Percentiles rank a stretch among this genome's conserved stretches.
These are phyloP conservation scores for Dolichoris vasculosae DNA, from an alignment of 1,140 invertebrate genomes.

Conservation along the genomic window DNA sequence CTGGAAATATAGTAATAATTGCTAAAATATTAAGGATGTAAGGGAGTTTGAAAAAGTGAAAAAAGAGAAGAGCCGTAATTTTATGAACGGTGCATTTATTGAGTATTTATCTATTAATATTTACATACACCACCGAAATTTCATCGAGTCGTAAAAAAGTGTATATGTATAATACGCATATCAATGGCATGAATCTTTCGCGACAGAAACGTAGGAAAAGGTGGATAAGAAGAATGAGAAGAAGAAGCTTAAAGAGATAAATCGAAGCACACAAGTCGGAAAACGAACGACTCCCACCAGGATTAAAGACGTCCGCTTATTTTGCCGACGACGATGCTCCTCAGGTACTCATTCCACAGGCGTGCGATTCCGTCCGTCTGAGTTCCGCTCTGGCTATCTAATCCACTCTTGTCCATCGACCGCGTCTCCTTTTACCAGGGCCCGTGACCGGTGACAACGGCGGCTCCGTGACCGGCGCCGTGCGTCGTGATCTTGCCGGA, in stretches of 20 bases:
- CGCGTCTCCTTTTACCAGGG: background rate
- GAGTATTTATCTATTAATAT: constrained; percentile 49
- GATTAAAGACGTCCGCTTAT: background rate
- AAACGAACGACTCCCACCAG: background rate
- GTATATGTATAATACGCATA: constrained; percentile 22
- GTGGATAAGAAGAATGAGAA: background rate
- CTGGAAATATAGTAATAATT: too few relatives aligned
- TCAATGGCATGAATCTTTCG: constrained; percentile 50
- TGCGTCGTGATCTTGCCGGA: constrained; percentile 72
- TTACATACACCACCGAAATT: constrained; percentile 50
- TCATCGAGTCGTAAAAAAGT: constrained; percentile 41
- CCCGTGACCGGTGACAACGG: constrained; percentile 66
- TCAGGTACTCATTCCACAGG: constrained; percentile 44
- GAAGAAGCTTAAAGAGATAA: background rate
- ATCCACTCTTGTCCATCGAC: background rate
- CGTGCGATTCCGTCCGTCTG: constrained; percentile 19
- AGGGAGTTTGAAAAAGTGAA: background rate
- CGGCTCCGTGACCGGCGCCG: constrained; percentile 68
- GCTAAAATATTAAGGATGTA: background rate
- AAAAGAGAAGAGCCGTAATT: background rate
- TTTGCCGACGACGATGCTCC: background rate
- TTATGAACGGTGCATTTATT: constrained; percentile 44
- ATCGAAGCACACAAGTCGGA: background rate
- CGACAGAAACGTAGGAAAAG: constrained; percentile 25
- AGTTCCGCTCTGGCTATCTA: constrained; percentile 6